Evolutionary conservation across 2,888 invertebrate species (phyloP), one percentile per base, ranked within the genome.

Genomic region (Drosophila algonquin): DNA sequence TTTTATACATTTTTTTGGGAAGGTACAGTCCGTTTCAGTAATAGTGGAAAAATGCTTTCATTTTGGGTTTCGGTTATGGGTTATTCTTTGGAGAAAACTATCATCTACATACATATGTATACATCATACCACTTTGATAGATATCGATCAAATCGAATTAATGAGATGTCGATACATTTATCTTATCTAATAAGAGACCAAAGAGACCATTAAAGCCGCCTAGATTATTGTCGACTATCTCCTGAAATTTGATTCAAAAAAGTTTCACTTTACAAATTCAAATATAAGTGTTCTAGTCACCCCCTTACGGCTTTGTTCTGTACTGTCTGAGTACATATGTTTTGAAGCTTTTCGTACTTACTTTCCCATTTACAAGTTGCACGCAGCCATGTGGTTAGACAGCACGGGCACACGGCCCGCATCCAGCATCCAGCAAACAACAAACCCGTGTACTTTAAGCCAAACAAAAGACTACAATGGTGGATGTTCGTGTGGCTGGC

Each of bases 401-500:
- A 24, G 10, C n/a, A n/a, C n/a, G n/a, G n/a, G n/a, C n/a, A n/a
- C n/a, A n/a, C n/a, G n/a, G 21, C 52, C 21, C 2, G 21, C 21
- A 21, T 2, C 27, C 18, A 18, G 10, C n/a, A 30, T 46, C 24
- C 16, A 12, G 7, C n/a, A 10, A 27, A 45, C 16, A 12, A 4
- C n/a, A 10, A 27, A 45, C 70, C 21, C 45, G 6, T 40, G 40
- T 40, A 14, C 40, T 60, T 70, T 54, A 45, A 32, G 61, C 45
- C 50, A 44, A 69, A 61, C 54, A 73, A 63, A 50, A 58, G 55
- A 46, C 59, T 51, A 56, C 74, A 73, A 72, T 56, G 48, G 24
- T 40, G 18, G 16, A 7, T 56, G 46, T 27, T 24, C 32, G 56
- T 30, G 46, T 56, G 51, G 51, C 54, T 55, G 46, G 52, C 52